Evolutionary conservation across 2,888 invertebrate species (phyloP).

Genomic region (Dioctria rufipes): DNA sequence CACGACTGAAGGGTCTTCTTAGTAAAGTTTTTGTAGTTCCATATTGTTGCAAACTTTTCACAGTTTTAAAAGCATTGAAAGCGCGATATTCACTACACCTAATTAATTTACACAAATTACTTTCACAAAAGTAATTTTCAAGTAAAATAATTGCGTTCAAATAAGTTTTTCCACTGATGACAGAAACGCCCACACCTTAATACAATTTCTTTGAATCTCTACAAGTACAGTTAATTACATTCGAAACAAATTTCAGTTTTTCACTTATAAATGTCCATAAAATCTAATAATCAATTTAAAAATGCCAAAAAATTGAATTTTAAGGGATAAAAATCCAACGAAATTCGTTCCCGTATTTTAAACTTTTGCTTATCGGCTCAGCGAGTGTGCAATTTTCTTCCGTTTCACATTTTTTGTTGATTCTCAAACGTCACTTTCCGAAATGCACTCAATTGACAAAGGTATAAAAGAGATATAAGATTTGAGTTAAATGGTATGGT

Average conservation of each 20-base stretch:
- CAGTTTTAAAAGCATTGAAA: neutral
- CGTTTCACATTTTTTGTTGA: constrained; percentile 52
- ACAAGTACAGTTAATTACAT: neutral
- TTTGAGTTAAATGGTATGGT: constrained; percentile 49
- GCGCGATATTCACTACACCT: neutral
- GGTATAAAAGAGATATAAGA: constrained; percentile 5
- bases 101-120: neutral
- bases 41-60: constrained; percentile 34
- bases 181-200: constrained; percentile 52
- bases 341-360: constrained; percentile 32
- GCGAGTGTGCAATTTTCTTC: constrained; percentile 48
- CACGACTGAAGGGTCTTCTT: constrained; percentile 2
- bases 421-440: constrained; percentile 47
- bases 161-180: constrained; percentile 9
- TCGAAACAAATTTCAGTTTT: neutral
- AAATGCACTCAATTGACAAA: constrained; percentile 22
- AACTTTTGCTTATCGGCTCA: constrained; percentile 41
- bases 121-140: neutral
- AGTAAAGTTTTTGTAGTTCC: constrained; percentile 3
- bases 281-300: constrained; percentile 3
- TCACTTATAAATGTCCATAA: neutral
- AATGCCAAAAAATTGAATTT: constrained; percentile 20
- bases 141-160: constrained; percentile 1
- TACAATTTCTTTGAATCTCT: neutral
- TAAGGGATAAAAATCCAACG: constrained; percentile 6